A percentile compares a stretch with the other conserved stretches of the same genome.
Evolutionary conservation across 2,888 invertebrate genomes (phyloP).

Genomic region (Lepidochrysops patricia): DNA sequence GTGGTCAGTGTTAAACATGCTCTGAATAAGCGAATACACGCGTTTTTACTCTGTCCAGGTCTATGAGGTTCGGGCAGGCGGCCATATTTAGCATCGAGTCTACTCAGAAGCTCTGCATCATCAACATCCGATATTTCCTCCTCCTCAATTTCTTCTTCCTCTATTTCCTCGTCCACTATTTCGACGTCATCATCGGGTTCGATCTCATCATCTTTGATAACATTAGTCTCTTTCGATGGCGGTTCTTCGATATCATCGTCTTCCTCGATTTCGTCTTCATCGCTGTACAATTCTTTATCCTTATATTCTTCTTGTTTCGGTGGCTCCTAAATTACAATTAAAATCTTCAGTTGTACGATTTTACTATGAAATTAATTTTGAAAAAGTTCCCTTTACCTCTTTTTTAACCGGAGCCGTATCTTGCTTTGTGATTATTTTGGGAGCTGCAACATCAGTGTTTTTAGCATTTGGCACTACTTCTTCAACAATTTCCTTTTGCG

Average conservation of each 20-base stretch:
- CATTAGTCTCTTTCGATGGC: constrained; percentile 21
- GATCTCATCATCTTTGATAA: constrained; percentile 23
- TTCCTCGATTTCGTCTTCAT: constrained; percentile 48
- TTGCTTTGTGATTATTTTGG: background rate
- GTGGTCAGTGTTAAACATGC: constrained; percentile 31
- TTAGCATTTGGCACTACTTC: constrained; percentile 29
- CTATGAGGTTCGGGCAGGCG: constrained; percentile 74
- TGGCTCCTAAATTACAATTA: constrained; percentile 19
- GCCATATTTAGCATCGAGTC: constrained; percentile 83
- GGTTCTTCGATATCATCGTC: constrained; percentile 48
- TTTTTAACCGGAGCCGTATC: background rate
- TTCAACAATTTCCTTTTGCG: constrained; percentile 34
- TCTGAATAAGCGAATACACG: constrained; percentile 13
- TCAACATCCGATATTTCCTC: constrained; percentile 78
- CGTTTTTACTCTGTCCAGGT: constrained; percentile 65
- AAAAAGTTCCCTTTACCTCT: background rate
- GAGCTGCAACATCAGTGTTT: background rate
- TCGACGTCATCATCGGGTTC: constrained; percentile 57
- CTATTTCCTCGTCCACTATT: constrained; percentile 61
- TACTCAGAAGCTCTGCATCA: constrained; percentile 79
- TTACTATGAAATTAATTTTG: constrained; percentile 1
- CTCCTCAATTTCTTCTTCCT: constrained; percentile 63
- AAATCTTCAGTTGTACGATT: constrained; percentile 25
- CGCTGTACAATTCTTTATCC: constrained; percentile 52
- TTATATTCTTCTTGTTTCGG: constrained; percentile 24